Conservation (phyloP, 2,888 invertebrate genomes). For the Aleiodes testaceus region DNA sequence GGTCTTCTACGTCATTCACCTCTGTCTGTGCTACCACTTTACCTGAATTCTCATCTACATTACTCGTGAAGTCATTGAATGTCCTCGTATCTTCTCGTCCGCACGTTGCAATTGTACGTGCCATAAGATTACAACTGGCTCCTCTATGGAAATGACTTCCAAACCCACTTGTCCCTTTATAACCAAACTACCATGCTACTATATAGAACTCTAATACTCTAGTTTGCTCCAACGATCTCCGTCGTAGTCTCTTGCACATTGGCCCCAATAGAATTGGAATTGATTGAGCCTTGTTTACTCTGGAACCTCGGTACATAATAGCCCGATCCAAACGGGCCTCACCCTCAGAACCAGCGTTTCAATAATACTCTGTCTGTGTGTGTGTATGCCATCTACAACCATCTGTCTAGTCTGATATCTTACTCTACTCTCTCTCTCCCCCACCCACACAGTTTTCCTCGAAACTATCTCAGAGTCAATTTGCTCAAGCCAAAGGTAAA, state of each 20-base stretch:
- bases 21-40: constrained; percentile 19
- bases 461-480: constrained; percentile 4
- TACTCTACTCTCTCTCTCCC: constrained; percentile 20
- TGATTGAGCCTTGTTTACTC: constrained; percentile 63
- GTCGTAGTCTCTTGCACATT: constrained; percentile 24
- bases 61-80: constrained; percentile 19
- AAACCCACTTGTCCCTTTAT: not conserved
- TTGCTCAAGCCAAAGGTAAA: not conserved
- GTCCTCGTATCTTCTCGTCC: constrained; percentile 18
- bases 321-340: constrained; percentile 42
- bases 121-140: constrained; percentile 3
- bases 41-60: constrained; percentile 36
- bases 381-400: constrained; percentile 1
- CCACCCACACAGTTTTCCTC: not conserved
- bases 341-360: constrained; percentile 29
- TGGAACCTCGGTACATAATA: constrained; percentile 57
- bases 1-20: constrained; percentile 46
- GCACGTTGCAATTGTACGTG: constrained; percentile 41
- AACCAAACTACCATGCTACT: not conserved
- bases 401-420: constrained; percentile 9
- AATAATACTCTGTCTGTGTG: constrained; percentile 8
- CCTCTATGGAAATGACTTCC: constrained; percentile 6
- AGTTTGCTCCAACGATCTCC: constrained; percentile 15
- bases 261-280: constrained; percentile 53
- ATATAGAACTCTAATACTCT: constrained; percentile 12